Percentiles rank a stretch among this genome's conserved stretches.
phyloP scores from a whole-genome alignment of 2,797 vertebrate species.

The Remorina albescens region DNA sequence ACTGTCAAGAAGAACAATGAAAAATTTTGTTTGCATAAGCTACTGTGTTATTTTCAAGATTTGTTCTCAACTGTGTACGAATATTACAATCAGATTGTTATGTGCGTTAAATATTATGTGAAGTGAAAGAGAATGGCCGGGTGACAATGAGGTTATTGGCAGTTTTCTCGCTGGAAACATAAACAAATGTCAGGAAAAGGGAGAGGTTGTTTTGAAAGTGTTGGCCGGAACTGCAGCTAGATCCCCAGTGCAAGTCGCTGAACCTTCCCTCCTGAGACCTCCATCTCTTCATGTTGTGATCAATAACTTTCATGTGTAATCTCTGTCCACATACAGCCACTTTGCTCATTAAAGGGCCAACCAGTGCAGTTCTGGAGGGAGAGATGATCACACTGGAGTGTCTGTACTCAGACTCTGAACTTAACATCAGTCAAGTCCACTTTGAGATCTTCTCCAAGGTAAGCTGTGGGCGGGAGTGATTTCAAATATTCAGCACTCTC shows the following conservation, averaged over 20 bases:
- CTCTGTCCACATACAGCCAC: slow-evolving; percentile 74
- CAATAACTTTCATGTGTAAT: slow-evolving; percentile 57
- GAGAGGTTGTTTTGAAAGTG: slow-evolving; percentile 50
- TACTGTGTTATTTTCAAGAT: not conserved
- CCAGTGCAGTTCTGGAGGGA: slow-evolving; percentile 75
- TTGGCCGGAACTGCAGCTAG: slow-evolving; percentile 11
- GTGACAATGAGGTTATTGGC: slow-evolving; percentile 22
- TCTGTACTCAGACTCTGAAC: slow-evolving; percentile 60
- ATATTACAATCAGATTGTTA: not conserved
- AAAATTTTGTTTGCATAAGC: not conserved
- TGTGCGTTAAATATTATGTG: not conserved
- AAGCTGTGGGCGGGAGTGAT: slow-evolving; percentile 26
- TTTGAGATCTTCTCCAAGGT: slow-evolving; percentile 83
- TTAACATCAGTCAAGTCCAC: slow-evolving; percentile 80
- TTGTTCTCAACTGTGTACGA: not conserved
- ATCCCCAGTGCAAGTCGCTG: slow-evolving; percentile 12
- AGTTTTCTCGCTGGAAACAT: slow-evolving; percentile 12
- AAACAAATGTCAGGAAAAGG: slow-evolving; percentile 52
- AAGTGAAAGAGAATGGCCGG: slow-evolving; percentile 20
- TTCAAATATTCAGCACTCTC: not conserved
- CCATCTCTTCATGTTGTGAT: slow-evolving; percentile 42
- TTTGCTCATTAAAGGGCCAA: slow-evolving; percentile 81
- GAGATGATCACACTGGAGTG: slow-evolving; percentile 81
- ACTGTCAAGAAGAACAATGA: slow-evolving; percentile 7
- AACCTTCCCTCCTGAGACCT: not conserved